Evolutionary conservation across 53 echinoderm and acorn worm genomes (phyloP).

Genomic region (Patiria pectinifera): DNA sequence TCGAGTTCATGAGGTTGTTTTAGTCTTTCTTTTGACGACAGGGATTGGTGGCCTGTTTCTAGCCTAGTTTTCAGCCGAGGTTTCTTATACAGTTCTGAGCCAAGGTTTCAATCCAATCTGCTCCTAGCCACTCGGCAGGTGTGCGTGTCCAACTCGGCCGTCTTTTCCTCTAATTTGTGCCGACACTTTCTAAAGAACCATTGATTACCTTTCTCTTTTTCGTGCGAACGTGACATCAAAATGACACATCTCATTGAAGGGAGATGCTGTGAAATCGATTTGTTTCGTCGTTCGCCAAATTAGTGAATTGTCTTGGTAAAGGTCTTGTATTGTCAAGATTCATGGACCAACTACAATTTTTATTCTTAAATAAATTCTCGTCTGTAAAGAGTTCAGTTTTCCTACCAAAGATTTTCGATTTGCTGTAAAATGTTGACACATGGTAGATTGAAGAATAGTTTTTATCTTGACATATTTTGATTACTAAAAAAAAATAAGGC

Average conservation of each 20-base stretch:
- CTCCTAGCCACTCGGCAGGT: constrained; percentile 34
- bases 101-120: not conserved
- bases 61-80: not conserved
- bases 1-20: not conserved
- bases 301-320: not conserved
- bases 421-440: too few relatives aligned
- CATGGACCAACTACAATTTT: too few relatives aligned
- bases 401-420: too few relatives aligned
- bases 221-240: not conserved
- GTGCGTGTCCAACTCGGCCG: not conserved
- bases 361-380: too few relatives aligned
- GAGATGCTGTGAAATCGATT: not conserved
- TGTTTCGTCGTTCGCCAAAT: not conserved
- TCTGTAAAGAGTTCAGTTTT: too few relatives aligned
- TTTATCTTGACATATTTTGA: too few relatives aligned
- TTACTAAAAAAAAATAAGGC: too few relatives aligned
- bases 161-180: not conserved
- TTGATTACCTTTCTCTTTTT: constrained; percentile 51
- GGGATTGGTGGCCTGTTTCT: not conserved
- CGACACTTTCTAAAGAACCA: constrained; percentile 21
- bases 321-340: too few relatives aligned
- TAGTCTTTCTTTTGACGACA: not conserved
- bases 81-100: not conserved
- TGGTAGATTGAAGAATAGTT: too few relatives aligned
- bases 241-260: not conserved